Conservation (phyloP, 2,797 vertebrate species). For the Delichon dasypus region DNA sequence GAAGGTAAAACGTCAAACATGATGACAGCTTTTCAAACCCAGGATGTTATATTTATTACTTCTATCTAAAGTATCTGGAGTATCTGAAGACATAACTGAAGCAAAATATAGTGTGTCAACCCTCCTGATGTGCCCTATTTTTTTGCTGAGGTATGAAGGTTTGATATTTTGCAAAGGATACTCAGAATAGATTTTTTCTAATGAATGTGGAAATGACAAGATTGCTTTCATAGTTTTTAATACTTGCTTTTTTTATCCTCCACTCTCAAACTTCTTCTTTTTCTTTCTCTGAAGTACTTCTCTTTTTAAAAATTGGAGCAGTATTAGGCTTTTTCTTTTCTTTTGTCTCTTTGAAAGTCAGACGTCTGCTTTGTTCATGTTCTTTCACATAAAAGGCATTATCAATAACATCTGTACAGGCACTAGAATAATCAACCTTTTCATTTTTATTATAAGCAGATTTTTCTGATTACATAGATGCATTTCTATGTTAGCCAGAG, state of each 20-base stretch:
- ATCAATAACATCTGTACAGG: not conserved
- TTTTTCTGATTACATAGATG: not conserved
- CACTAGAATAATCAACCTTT: not conserved
- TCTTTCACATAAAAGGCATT: not conserved
- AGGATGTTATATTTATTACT: not conserved
- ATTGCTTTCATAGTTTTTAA: not conserved
- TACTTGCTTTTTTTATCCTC: not conserved
- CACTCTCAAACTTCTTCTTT: not conserved
- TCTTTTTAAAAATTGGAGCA: not conserved
- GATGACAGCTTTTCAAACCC: not conserved
- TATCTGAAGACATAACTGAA: conserved; percentile 12
- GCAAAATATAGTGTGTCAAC: not conserved
- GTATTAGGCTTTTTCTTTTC: not conserved
- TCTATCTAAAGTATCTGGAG: not conserved
- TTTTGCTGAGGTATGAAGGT: not conserved
- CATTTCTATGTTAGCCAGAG: not conserved
- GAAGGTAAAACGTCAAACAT: not conserved
- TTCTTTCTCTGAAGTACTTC: not conserved
- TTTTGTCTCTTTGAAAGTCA: not conserved
- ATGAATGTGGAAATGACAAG: not conserved
- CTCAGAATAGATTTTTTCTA: not conserved
- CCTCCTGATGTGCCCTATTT: not conserved
- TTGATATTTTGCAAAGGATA: not conserved
- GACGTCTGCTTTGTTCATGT: not conserved
- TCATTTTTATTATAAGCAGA: not conserved